phyloP scores from a whole-genome alignment of 1,140 invertebrate genomes.

The Tetramorium simillimum region DNA sequence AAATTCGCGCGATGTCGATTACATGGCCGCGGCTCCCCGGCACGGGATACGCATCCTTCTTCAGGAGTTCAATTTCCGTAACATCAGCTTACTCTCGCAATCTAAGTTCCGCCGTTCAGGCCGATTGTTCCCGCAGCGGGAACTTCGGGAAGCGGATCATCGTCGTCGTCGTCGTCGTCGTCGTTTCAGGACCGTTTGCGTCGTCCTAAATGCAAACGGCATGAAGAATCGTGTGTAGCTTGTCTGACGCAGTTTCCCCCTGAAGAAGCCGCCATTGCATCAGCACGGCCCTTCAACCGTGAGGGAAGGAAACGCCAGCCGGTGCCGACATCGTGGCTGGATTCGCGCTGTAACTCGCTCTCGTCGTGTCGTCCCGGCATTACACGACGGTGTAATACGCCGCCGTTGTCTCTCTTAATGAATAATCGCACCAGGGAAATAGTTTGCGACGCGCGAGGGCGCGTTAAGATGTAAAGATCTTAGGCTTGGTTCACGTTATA shows the following conservation, averaged over 20 bases:
- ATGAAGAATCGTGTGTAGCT: slow-evolving; percentile 54
- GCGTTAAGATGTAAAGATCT: slow-evolving; percentile 56
- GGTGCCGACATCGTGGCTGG: slow-evolving; percentile 57
- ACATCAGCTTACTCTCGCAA: slow-evolving; percentile 70
- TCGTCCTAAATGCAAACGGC: slow-evolving; percentile 60
- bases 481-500: slow-evolving; percentile 46
- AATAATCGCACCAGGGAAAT: slow-evolving; percentile 53
- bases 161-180: slow-evolving; percentile 37
- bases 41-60: slow-evolving; percentile 40
- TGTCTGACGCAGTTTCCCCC: slow-evolving; percentile 51
- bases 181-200: slow-evolving; percentile 32
- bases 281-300: slow-evolving; percentile 43
- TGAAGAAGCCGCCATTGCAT: slow-evolving; percentile 47
- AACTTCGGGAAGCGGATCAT: slow-evolving; percentile 56
- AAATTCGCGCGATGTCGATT: slow-evolving; percentile 49
- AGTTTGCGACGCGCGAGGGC: slow-evolving; percentile 52
- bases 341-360: slow-evolving; percentile 57
- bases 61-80: slow-evolving; percentile 68
- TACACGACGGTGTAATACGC: slow-evolving; percentile 54
- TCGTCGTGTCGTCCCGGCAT: slow-evolving; percentile 48
- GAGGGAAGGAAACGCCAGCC: slow-evolving; percentile 56
- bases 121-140: slow-evolving; percentile 62
- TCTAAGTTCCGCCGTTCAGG: slow-evolving; percentile 67
- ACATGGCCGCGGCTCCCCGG: slow-evolving; percentile 31
- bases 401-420: slow-evolving; percentile 60